A percentile compares a stretch with the other conserved stretches of the same genome.
Conservation (phyloP, 1,140 invertebrate species). For the Drosophila equinoxialis region DNA sequence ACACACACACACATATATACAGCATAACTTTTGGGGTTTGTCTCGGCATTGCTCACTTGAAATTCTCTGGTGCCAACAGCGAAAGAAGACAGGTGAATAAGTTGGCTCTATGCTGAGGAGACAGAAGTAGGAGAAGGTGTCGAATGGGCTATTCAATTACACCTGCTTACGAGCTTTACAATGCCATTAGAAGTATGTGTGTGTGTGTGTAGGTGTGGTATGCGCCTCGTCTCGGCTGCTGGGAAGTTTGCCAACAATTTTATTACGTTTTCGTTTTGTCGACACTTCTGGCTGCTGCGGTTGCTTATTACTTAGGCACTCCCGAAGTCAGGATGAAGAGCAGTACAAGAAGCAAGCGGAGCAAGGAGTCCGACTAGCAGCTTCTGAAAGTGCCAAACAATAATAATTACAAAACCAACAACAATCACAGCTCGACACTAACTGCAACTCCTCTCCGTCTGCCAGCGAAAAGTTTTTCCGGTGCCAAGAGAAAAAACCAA, state of each 20-base stretch:
- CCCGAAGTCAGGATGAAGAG: neutral
- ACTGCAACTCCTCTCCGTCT: constrained; percentile 43
- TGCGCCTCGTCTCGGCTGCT: neutral
- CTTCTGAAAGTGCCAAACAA: constrained; percentile 65
- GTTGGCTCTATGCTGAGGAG: neutral
- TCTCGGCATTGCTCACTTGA: constrained; percentile 35
- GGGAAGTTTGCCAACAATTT: constrained; percentile 76
- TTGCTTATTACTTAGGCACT: constrained; percentile 64
- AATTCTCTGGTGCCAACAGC: constrained; percentile 59
- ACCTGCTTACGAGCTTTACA: constrained; percentile 71
- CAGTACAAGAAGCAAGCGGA: constrained; percentile 1
- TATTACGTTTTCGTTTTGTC: constrained; percentile 78
- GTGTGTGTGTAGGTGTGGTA: constrained; percentile 26
- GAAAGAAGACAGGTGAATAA: constrained; percentile 38
- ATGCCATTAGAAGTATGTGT: constrained; percentile 36
- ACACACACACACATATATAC: constrained; percentile 21
- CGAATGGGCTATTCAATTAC: constrained; percentile 71
- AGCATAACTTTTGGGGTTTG: constrained; percentile 8
- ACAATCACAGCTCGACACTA: constrained; percentile 42
- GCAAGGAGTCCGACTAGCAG: constrained; percentile 15
- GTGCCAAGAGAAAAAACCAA: constrained; percentile 43
- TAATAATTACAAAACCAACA: constrained; percentile 73
- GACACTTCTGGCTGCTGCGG: constrained; percentile 67
- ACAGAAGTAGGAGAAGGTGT: neutral
- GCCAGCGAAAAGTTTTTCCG: constrained; percentile 63